Evolutionary conservation across 1,140 invertebrate genomes (phyloP).

Genomic region (Microplitis mediator): DNA sequence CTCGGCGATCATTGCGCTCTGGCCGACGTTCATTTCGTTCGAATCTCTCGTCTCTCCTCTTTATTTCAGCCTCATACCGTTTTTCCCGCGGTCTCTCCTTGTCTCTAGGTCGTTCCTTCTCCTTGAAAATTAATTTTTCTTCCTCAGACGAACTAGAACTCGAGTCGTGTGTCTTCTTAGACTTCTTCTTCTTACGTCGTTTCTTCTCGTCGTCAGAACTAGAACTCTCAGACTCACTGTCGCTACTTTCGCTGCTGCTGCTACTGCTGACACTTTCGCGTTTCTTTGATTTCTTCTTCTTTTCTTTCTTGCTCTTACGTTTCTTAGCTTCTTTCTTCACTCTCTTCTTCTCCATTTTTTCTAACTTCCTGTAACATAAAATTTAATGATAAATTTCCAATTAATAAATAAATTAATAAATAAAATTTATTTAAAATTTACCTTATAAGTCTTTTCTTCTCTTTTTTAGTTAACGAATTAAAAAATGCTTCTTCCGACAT

Average conservation of each 20-base stretch:
- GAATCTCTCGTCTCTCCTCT: neutral
- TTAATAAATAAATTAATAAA: too few species aligned
- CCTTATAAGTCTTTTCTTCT: slow-evolving; percentile 90
- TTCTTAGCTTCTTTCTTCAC: slow-evolving; percentile 32
- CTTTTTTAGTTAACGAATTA: slow-evolving; percentile 82
- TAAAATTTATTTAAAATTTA: too few species aligned
- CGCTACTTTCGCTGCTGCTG: slow-evolving; percentile 14
- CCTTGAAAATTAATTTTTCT: too few species aligned
- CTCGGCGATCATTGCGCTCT: slow-evolving; percentile 27
- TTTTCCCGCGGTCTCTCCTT: neutral
- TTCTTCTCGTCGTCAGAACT: slow-evolving; percentile 18
- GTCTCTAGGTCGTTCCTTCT: neutral
- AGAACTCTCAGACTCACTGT: slow-evolving; percentile 6
- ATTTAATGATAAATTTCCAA: slow-evolving; percentile 49
- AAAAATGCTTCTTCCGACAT: slow-evolving; percentile 76
- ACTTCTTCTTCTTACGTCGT: slow-evolving; percentile 15
- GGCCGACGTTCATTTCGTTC: slow-evolving; percentile 31
- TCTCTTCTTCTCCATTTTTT: slow-evolving; percentile 73
- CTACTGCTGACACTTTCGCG: neutral
- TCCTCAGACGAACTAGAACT: neutral
- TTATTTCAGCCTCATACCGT: neutral
- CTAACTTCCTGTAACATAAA: too few species aligned
- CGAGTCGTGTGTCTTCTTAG: slow-evolving; percentile 13
- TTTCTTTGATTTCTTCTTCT: slow-evolving; percentile 31
- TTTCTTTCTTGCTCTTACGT: slow-evolving; percentile 18